Evolutionary conservation across 2,797 vertebrate genomes (phyloP).

Genomic region (Caiman crocodilus): DNA sequence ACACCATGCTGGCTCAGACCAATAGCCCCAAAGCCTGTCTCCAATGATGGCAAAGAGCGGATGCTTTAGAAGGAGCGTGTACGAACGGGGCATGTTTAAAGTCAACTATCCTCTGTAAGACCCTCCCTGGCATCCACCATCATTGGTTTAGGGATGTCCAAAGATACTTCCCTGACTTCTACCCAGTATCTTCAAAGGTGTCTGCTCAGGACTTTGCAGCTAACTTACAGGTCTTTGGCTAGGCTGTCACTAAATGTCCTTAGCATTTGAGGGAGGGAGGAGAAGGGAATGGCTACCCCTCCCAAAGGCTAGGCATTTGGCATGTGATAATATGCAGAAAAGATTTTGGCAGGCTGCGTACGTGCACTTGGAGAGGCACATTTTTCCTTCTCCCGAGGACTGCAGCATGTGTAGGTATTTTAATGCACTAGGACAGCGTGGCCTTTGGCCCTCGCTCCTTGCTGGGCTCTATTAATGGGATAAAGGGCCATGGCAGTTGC

Average conservation of each 20-base stretch:
- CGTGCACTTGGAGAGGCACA: slow-evolving; percentile 15
- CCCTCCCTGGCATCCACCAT: no score
- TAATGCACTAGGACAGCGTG: not conserved
- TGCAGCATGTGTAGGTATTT: not conserved
- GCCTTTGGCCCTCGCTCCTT: not conserved
- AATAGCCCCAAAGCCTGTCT: no score
- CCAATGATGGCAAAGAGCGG: no score
- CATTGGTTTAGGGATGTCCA: no score
- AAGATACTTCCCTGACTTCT: no score
- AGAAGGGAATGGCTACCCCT: slow-evolving; percentile 55
- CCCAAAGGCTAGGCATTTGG: not conserved
- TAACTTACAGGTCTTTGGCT: slow-evolving; percentile 53
- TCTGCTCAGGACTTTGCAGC: slow-evolving; percentile 10
- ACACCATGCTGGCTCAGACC: not conserved
- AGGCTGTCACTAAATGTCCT: slow-evolving; percentile 59
- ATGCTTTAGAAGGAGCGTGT: no score
- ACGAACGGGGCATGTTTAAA: no score
- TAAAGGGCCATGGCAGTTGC: not conserved
- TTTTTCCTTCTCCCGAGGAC: slow-evolving; percentile 10
- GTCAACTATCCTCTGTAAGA: no score
- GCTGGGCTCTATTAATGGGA: not conserved
- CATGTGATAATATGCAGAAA: slow-evolving; percentile 4
- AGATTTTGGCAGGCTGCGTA: slow-evolving; percentile 21
- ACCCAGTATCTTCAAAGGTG: not conserved
- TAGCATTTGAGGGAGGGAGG: slow-evolving; percentile 35